phyloP scores from a whole-genome alignment of 2,797 vertebrate genomes.

The Acrossocheilus fasciatus region DNA sequence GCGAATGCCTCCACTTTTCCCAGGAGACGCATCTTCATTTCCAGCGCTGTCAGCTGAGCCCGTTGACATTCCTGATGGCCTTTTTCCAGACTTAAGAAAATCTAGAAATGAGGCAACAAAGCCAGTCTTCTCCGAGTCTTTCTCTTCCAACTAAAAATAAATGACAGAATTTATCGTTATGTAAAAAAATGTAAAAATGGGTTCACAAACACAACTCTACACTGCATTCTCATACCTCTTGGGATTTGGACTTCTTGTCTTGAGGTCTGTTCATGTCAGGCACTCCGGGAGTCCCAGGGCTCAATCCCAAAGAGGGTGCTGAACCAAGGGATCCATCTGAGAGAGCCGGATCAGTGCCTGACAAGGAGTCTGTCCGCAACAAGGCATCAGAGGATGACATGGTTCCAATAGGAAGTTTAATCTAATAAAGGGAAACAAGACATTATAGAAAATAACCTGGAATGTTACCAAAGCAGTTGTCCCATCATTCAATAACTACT shows the following conservation, averaged over 20 bases:
- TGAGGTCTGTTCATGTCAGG: constrained; percentile 85
- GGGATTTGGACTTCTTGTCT: constrained; percentile 89
- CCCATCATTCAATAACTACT: background rate
- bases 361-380: constrained; percentile 82
- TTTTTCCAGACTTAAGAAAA: constrained; percentile 92
- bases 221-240: constrained; percentile 79
- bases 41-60: constrained; percentile 74
- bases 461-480: background rate
- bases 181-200: background rate
- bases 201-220: constrained; percentile 55
- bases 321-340: constrained; percentile 84
- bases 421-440: constrained; percentile 65
- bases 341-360: constrained; percentile 82
- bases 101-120: constrained; percentile 95
- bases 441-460: background rate
- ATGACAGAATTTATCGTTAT: background rate
- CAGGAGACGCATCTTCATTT: constrained; percentile 78
- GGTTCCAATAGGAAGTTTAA: constrained; percentile 80
- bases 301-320: constrained; percentile 80
- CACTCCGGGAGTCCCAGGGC: constrained; percentile 80
- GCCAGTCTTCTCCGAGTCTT: constrained; percentile 90
- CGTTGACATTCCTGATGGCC: constrained; percentile 79
- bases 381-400: constrained; percentile 79
- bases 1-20: constrained; percentile 79
- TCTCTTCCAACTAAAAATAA: constrained; percentile 84